Evolutionary conservation across 2,888 invertebrate species (phyloP), one percentile per base, ranked within the genome.

Genomic region (Conus canariensis): DNA sequence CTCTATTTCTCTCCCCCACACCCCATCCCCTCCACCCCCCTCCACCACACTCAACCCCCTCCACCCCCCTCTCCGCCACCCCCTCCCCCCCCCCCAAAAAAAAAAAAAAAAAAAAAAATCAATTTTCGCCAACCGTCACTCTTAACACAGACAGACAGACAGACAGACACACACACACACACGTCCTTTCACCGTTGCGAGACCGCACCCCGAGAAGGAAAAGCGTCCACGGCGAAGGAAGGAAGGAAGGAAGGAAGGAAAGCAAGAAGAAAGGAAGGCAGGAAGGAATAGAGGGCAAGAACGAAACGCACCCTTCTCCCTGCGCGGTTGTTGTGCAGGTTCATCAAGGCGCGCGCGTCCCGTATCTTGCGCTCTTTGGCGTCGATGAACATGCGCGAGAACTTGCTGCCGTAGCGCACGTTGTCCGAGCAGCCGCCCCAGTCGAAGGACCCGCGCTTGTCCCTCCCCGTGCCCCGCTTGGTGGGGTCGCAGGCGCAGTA

Each of bases 251-350:
- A 77, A 77, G 25, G 77, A 77, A 77, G 30, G 25, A 77, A 25
- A 6, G 25, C 2, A 1, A 25, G 25, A n/a, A 77, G 77, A 25
- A 77, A 77, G 25, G 77, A 77, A 25, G 77, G 30, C 2, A 30
- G 30, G 30, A 30, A 77, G 10, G 25, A 77, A 77, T 8, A 70
- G 45, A 45, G 4, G 45, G 45, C 45, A 45, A 45, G 45, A 45
- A 45, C 4, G 16, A 7, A 12, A 64, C 90, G 97, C 97, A 99
- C 99, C 97, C 99, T 97, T 95, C 99, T 97, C 12, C 99, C 99
- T 85, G 99, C 99, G 96, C 99, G 99, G 96, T 99, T 99, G 97
- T 99, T 99, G 96, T 99, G 99, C 88, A 99, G 97, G 95, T 99
- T 99, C 99, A 99, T 99, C 92, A 99, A 97, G 94, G 98, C 98